Evolutionary conservation across 1,140 invertebrate species (phyloP).

Genomic region (Macrobrachium rosenbergii): DNA sequence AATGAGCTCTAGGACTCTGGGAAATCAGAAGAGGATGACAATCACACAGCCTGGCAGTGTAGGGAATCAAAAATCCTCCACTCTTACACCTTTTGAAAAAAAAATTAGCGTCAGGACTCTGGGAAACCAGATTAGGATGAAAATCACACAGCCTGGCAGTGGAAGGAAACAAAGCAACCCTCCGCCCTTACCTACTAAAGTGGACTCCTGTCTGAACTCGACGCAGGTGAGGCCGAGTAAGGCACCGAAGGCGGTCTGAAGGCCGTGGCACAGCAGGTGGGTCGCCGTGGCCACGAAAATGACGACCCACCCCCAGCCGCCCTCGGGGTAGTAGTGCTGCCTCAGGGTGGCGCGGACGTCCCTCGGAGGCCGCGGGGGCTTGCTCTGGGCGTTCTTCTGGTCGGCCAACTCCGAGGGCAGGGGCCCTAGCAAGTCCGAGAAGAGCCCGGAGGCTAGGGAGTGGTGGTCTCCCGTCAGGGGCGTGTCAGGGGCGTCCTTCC

Average conservation of each 20-base stretch:
- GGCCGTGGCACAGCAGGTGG: constrained; percentile 46
- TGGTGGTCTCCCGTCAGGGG: not conserved
- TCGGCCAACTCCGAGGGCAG: not conserved
- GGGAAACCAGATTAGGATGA: too few species aligned
- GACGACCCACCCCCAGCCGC: constrained; percentile 55
- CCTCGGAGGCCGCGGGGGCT: not conserved
- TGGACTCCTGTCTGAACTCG: constrained; percentile 38
- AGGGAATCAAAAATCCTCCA: not conserved
- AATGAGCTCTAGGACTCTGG: too few species aligned
- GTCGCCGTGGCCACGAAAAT: constrained; percentile 34
- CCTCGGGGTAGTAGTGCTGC: constrained; percentile 58
- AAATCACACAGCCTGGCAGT: too few species aligned
- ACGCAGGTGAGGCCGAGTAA: constrained; percentile 33
- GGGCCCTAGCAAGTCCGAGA: constrained; percentile 7
- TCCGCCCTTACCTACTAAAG: constrained; percentile 37
- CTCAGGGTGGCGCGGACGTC: constrained; percentile 47
- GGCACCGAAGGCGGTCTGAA: constrained; percentile 48
- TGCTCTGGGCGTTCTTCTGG: not conserved
- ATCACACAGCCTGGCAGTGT: too few species aligned
- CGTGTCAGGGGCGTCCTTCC: not conserved
- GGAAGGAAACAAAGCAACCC: not conserved
- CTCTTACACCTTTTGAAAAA: too few species aligned
- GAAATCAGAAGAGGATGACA: too few species aligned
- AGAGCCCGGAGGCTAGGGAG: not conserved
- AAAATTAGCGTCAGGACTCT: too few species aligned